phyloP scores from a whole-genome alignment of 2,113 vertebrate species.

The Lonchura striata region DNA sequence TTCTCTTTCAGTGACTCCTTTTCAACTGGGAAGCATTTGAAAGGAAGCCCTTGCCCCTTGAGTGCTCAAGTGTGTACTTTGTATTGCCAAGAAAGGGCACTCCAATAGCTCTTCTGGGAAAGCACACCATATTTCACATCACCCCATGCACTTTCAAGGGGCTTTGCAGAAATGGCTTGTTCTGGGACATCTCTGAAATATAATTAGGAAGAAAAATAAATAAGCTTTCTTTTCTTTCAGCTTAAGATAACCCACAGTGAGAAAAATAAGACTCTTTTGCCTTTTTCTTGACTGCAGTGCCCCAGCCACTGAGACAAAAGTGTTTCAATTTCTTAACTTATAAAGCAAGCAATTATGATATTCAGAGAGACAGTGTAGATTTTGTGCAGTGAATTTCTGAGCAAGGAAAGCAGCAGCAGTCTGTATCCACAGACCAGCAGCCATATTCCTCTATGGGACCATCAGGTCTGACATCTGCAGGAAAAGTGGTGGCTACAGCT shows the following conservation, averaged over 20 bases:
- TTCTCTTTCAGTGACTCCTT: slow-evolving; percentile 53
- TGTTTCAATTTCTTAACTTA: slow-evolving; percentile 22
- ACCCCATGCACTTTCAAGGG: slow-evolving; percentile 37
- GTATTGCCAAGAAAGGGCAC: slow-evolving; percentile 61
- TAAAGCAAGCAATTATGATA: slow-evolving; percentile 2
- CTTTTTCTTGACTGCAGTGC: neutral
- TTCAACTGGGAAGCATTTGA: slow-evolving; percentile 42
- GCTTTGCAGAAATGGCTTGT: slow-evolving; percentile 36
- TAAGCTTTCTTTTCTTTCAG: slow-evolving; percentile 22
- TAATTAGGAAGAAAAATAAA: slow-evolving; percentile 61
- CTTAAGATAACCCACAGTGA: neutral
- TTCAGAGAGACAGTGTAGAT: neutral
- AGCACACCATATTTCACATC: slow-evolving; percentile 51
- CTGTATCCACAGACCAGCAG: neutral
- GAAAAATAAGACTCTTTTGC: neutral
- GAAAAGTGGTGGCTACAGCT: neutral
- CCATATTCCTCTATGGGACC: neutral
- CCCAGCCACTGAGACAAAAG: neutral
- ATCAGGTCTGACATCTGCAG: neutral
- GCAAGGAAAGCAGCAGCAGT: neutral
- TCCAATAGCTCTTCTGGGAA: slow-evolving; percentile 63
- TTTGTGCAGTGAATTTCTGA: neutral
- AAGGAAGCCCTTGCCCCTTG: slow-evolving; percentile 53
- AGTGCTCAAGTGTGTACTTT: slow-evolving; percentile 59
- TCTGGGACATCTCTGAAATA: slow-evolving; percentile 52